These are phyloP conservation scores for Poeciliopsis presidionis DNA, from an alignment of 2,797 vertebrate genomes.

Conservation along the genomic window DNA sequence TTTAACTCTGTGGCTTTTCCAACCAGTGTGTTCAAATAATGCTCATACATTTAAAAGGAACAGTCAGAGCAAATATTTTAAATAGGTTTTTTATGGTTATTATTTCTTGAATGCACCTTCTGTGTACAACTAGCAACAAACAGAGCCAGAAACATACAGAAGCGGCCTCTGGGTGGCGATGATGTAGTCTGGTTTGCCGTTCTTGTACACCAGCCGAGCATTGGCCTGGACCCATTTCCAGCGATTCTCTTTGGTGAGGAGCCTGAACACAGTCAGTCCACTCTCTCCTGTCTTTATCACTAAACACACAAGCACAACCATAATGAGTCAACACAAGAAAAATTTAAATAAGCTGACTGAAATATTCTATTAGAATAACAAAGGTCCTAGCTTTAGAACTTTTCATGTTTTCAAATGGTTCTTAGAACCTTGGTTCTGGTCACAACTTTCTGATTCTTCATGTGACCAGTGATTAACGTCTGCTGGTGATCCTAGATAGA, in stretches of 20 bases:
- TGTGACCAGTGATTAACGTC: neutral
- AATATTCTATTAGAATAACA: too few species aligned
- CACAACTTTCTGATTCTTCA: neutral
- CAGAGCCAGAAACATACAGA: slow-evolving; percentile 71
- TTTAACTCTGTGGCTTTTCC: neutral
- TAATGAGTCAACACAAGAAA: neutral
- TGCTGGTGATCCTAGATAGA: neutral
- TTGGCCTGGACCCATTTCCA: slow-evolving; percentile 89
- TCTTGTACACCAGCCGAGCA: slow-evolving; percentile 85
- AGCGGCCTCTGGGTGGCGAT: slow-evolving; percentile 83
- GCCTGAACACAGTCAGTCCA: slow-evolving; percentile 82
- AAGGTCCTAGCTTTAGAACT: neutral
- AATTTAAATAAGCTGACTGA: neutral
- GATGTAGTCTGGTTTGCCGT: slow-evolving; percentile 84
- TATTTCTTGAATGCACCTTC: neutral
- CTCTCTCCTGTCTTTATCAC: slow-evolving; percentile 88
- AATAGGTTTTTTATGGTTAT: neutral
- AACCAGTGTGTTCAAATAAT: neutral
- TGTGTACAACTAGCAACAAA: neutral
- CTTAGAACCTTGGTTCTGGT: neutral
- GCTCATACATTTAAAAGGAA: neutral
- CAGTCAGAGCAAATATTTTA: neutral
- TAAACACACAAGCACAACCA: slow-evolving; percentile 45
- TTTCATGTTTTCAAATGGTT: neutral
- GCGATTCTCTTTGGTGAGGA: slow-evolving; percentile 84